Percentiles rank a stretch among this genome's conserved stretches.
These are phyloP conservation scores for Pandemis corylana DNA, from an alignment of 2,888 invertebrate genomes.

Conservation along the genomic window DNA sequence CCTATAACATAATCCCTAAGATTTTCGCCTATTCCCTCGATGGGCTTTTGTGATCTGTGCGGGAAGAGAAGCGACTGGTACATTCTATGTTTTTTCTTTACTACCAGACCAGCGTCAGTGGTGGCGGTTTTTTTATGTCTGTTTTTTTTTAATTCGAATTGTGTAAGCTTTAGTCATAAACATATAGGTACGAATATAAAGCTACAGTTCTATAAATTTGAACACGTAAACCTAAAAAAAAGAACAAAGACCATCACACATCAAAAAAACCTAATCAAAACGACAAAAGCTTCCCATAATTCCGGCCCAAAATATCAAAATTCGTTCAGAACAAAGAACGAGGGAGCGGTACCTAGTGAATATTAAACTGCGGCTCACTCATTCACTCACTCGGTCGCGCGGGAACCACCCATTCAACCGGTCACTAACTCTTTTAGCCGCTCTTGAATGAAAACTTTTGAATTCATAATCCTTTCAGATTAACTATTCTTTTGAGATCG, in stretches of 20 bases:
- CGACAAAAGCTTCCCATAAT: conserved; percentile 36
- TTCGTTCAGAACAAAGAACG: conserved; percentile 34
- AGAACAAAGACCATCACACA: conserved; percentile 9
- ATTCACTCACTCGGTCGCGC: conserved; percentile 52
- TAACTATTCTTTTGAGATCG: conserved; percentile 38
- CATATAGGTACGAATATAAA: too few relatives aligned
- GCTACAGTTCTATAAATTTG: too few relatives aligned
- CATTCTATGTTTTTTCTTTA: too few relatives aligned
- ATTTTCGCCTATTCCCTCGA: too few relatives aligned
- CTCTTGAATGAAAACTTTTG: conserved; percentile 40
- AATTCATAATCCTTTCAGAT: conserved; percentile 41
- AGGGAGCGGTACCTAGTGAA: conserved; percentile 30
- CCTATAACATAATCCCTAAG: too few relatives aligned
- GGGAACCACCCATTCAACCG: conserved; percentile 59
- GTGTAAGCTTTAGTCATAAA: too few relatives aligned
- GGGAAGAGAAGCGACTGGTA: too few relatives aligned
- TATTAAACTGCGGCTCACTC: conserved; percentile 40
- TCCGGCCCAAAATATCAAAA: conserved; percentile 34
- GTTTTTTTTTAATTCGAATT: too few relatives aligned
- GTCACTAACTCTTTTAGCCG: conserved; percentile 59
- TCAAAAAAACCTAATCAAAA: conserved; percentile 30
- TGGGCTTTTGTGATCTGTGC: too few relatives aligned
- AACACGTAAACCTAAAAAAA: conserved; percentile 11
- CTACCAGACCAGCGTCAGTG: too few relatives aligned
- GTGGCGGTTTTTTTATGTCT: too few relatives aligned